These are phyloP conservation scores for Anableps anableps DNA, from an alignment of 2,797 vertebrate species.

Conservation along the genomic window DNA sequence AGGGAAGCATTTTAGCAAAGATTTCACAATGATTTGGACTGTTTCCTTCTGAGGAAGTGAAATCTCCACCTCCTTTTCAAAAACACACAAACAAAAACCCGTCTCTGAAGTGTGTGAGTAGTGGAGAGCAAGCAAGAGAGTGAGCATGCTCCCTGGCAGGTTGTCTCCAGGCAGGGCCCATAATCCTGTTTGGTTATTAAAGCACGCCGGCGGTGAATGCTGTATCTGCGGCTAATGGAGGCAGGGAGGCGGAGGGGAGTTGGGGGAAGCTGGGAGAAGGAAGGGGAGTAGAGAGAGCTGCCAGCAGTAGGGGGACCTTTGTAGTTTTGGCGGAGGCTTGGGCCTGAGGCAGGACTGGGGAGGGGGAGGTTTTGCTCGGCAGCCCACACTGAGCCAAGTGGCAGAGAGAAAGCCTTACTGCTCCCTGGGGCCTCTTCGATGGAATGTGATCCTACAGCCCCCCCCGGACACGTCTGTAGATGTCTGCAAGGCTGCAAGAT, in stretches of 20 bases:
- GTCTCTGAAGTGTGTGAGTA: constrained; percentile 73
- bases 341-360: constrained; percentile 60
- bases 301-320: constrained; percentile 83
- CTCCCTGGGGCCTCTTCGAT: constrained; percentile 84
- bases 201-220: constrained; percentile 83
- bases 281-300: constrained; percentile 74
- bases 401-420: constrained; percentile 77
- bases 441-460: constrained; percentile 84
- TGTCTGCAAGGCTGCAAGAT: constrained; percentile 79
- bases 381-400: constrained; percentile 79
- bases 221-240: constrained; percentile 86
- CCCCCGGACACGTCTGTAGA: constrained; percentile 79
- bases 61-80: constrained; percentile 59
- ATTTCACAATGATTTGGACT: constrained; percentile 71
- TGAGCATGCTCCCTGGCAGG: constrained; percentile 79
- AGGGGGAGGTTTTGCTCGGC: constrained; percentile 59
- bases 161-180: constrained; percentile 81
- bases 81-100: constrained; percentile 72
- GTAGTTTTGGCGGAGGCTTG: constrained; percentile 83
- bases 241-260: constrained; percentile 74
- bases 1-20: constrained; percentile 56
- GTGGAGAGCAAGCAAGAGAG: constrained; percentile 73
- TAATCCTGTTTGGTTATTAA: constrained; percentile 90
- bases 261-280: constrained; percentile 72
- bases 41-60: constrained; percentile 66